Base-by-base conservation (phyloP, 1,140 invertebrate genomes). In the Aphelenchoides fujianensis region DNA sequence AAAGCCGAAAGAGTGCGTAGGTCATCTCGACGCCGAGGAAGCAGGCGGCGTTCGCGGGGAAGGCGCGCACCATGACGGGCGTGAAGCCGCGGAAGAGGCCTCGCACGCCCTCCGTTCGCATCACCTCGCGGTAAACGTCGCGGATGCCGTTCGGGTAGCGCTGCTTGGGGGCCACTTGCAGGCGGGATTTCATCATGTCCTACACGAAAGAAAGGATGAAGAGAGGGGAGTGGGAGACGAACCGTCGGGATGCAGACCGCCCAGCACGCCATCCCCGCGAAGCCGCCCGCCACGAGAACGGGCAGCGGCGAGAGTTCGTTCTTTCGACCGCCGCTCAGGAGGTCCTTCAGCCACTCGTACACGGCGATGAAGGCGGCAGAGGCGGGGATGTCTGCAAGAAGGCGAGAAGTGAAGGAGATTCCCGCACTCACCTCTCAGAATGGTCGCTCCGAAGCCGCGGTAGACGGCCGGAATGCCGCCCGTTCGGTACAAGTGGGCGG, bases 261-360 rank as follows among this genome's bases (percentile, higher is more conserved):
- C 96, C 96, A 98, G 86, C 97, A 97, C 73, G 91, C 90, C 82
- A 98, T 93, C 62, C 96, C 96, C 70, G 96, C 94, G 84, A 90
- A 90, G 54, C 95, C 96, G 71, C 96, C 96, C 75, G 95, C 93
- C 74, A 95, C 88, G 69, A 98, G 89, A 0, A 93, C 96, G 31
- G 62, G 35, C 30, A 69, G 70, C 89, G 88, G 1, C 89, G 64
- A 68, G 91, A 86, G 74, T 90, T 90, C 12, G 92, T 77, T 41
- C 90, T 86, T 34, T 85, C 69, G 88, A 88, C 63, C 87, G 85
- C 5, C 90, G 30, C 89, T 89, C 72, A 93, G 84, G 28, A 87
- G 81, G 72, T 89, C 86, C 85, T 96, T 91, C 0, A 97, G 84
- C 85, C 88, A 91, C 85, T 98, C 95, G 83, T 98, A 98, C 0